Evolutionary conservation across 2,888 invertebrate species (phyloP).

Genomic region (Tanypteryx hageni): DNA sequence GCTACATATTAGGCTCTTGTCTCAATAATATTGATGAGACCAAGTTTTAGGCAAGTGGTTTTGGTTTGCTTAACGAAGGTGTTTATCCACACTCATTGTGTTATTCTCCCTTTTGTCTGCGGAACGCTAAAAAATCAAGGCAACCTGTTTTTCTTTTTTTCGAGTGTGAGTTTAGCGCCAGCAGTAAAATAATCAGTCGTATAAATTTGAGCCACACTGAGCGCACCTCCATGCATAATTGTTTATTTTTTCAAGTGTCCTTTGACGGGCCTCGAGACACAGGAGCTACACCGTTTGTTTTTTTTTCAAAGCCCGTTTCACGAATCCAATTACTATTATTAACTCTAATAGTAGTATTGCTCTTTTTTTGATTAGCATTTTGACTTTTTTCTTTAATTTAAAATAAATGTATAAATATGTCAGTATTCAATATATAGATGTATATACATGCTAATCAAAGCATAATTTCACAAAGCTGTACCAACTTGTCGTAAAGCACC

Average conservation of each 20-base stretch:
- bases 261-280: conserved; percentile 32
- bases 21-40: neutral
- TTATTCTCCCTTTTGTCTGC: neutral
- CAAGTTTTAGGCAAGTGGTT: conserved; percentile 31
- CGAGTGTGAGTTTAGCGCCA: conserved; percentile 45
- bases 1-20: conserved; percentile 17
- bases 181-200: conserved; percentile 61
- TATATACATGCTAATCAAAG: conserved; percentile 61
- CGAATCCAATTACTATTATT: conserved; percentile 5
- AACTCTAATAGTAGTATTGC: conserved; percentile 61
- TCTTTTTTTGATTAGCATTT: conserved; percentile 60
- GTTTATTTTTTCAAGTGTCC: conserved; percentile 30
- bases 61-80: conserved; percentile 28
- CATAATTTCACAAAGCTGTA: conserved; percentile 64
- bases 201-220: conserved; percentile 46
- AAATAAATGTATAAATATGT: conserved; percentile 58
- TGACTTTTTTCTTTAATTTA: conserved; percentile 61
- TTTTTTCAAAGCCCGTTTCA: neutral
- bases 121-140: conserved; percentile 56
- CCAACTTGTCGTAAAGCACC: conserved; percentile 61
- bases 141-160: conserved; percentile 35
- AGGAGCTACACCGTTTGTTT: neutral
- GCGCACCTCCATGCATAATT: conserved; percentile 32
- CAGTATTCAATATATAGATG: conserved; percentile 64
- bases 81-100: neutral